Evolutionary conservation across 1,140 invertebrate genomes (phyloP), one percentile per base, ranked within the genome.

Genomic region (Kradibia gibbosae): DNA sequence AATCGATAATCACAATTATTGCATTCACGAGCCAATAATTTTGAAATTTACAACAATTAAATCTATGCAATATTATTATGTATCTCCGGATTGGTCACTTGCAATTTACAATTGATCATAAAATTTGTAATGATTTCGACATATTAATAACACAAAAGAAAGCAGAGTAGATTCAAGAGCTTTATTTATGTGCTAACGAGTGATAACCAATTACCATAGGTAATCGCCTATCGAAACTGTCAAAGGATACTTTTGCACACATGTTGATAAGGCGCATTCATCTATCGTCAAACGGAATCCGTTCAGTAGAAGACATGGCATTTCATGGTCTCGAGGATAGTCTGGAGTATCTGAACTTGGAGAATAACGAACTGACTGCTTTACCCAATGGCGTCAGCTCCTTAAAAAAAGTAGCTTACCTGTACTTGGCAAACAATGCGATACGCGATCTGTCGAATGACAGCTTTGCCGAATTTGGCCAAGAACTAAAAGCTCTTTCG

Each of bases 361-460:
- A 97, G 82, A 94, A 96, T 83, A 98, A 98, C 86, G 92, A 94
- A 81, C 91, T 98, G 13, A 91, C 90, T 7, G 89, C 89, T 7
- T 92, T 97, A 78, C 96, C 96, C 1, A 89, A 89, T 62, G 95
- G 95, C 28, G 88, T 97, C 42, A 93, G 92, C 71, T 91, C 92
- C 42, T 89, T 97, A 72, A 93, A 91, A 80, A 93, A 92, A 65
- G 88, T 98, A 2, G 94, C 95, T 82, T 97, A 96, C 88, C 92
- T 98, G 36, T 97, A 97, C 88, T 87, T 98, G 42, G 95, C 96
- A 15, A 96, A 96, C 84, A 98, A 98, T 89, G 93, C 93, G 80
- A 93, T 98, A 62, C 88, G 85, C 39, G 91, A 93, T 60, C 89
- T 95, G 53, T 90, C 91, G 3, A 89, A 91, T 0, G 91, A 93